Evolutionary conservation across 2,888 invertebrate species (phyloP).

Genomic region (Endotricha flammealis): DNA sequence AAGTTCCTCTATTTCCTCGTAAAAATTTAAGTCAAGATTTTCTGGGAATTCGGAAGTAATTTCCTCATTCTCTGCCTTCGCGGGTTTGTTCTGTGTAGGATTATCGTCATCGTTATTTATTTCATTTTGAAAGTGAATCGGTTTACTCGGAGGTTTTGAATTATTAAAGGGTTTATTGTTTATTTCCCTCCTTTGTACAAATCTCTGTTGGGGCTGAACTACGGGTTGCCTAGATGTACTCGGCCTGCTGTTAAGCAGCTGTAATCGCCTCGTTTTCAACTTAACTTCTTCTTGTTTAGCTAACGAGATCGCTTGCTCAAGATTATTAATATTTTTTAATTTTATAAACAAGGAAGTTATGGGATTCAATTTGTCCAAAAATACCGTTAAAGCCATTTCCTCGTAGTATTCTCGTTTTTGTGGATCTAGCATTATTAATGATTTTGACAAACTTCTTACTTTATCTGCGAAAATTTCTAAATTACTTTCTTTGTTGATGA

Average conservation of each 20-base stretch:
- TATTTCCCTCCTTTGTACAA: too few relatives aligned
- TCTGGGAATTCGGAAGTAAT: too few relatives aligned
- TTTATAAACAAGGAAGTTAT: constrained; percentile 20
- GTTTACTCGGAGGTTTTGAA: too few relatives aligned
- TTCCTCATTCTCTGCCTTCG: too few relatives aligned
- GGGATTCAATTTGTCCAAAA: constrained; percentile 21
- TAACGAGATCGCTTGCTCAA: constrained; percentile 20
- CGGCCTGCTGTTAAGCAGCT: constrained; percentile 5
- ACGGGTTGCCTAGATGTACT: neutral
- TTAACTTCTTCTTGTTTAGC: constrained; percentile 25
- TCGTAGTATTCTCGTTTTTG: constrained; percentile 16
- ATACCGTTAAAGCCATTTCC: constrained; percentile 21
- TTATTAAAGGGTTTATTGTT: too few relatives aligned
- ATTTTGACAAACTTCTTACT: constrained; percentile 9
- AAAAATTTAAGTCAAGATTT: too few relatives aligned
- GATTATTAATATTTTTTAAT: constrained; percentile 15
- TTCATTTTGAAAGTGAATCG: too few relatives aligned
- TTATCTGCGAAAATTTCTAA: constrained; percentile 15
- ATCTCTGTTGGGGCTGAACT: too few relatives aligned
- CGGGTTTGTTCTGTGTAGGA: too few relatives aligned
- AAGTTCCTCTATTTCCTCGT: too few relatives aligned
- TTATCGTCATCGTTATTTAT: too few relatives aligned
- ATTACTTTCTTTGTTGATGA: too few relatives aligned
- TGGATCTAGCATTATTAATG: constrained; percentile 8
- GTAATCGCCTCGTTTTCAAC: constrained; percentile 1